phyloP scores from a whole-genome alignment of 2,888 invertebrate species.

The Cyclophora punctaria region DNA sequence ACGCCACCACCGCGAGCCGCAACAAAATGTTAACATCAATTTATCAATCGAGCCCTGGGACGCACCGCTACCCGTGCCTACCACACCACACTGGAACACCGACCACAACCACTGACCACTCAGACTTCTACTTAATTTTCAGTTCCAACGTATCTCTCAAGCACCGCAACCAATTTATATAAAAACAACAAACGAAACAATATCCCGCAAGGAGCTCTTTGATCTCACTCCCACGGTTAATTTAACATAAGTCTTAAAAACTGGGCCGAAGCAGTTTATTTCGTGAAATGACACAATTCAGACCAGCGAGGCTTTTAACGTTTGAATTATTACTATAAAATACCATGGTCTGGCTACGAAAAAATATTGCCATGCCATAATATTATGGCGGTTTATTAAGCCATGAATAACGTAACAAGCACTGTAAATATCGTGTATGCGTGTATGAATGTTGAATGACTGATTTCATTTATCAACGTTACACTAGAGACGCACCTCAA shows the following conservation, averaged over 20 bases:
- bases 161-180: slow-evolving; percentile 17
- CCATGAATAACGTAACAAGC: neutral
- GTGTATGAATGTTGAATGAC: slow-evolving; percentile 31
- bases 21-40: slow-evolving; percentile 20
- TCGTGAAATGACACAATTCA: slow-evolving; percentile 48
- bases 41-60: slow-evolving; percentile 33
- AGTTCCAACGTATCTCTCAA: slow-evolving; percentile 7
- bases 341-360: slow-evolving; percentile 15
- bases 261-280: slow-evolving; percentile 50
- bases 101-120: slow-evolving; percentile 19
- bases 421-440: neutral
- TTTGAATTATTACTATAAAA: slow-evolving; percentile 27
- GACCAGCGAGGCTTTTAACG: slow-evolving; percentile 26
- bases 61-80: slow-evolving; percentile 22
- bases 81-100: slow-evolving; percentile 28
- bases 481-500: slow-evolving; percentile 64
- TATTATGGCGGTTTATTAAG: neutral
- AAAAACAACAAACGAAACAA: slow-evolving; percentile 28
- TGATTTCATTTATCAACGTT: slow-evolving; percentile 40
- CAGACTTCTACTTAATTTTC: neutral
- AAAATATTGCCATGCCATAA: slow-evolving; percentile 14
- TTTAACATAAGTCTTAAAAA: slow-evolving; percentile 44
- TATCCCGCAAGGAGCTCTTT: slow-evolving; percentile 25
- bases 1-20: too few species aligned
- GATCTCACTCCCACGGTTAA: slow-evolving; percentile 42